Base-by-base conservation (phyloP, 2,797 vertebrate species). In the Anabas testudineus region DNA sequence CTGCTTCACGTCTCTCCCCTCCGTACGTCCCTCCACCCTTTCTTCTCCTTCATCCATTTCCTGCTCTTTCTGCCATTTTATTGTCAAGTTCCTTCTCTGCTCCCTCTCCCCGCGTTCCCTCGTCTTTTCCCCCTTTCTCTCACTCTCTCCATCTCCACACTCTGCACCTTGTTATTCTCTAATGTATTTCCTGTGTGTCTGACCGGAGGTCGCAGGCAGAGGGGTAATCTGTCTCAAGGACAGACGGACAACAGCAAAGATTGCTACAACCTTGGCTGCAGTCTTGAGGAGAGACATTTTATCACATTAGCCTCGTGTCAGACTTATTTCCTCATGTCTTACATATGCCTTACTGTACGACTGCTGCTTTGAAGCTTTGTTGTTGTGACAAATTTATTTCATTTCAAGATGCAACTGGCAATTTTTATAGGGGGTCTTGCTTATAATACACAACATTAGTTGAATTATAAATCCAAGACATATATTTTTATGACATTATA, bases 181-280 rank as follows among this genome's bases (percentile, higher is more conserved):
- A 72, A 84, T 87, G 82, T 82, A 78, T 88, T 82, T 89, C 53
- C 74, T 61, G 59, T 62, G 70, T 72, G 62, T 85, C 52, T 85
- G 82, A 72, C 78, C 48, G 14, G 53, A 51, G 74, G 80, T 14
- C 28, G 26, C 52, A 41, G 39, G 57, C 49, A 65, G 52, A 72
- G 64, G 58, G 67, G 69, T 86, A 70, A 84, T 83, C 78, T 67
- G 81, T 90, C 80, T 82, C 73, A 83, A 86, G 85, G 82, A 86
- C 81, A 61, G 61, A 83, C 56, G 13, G 82, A 74, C 80, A 68
- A 64, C 67, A 68, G 32, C 43, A 56, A 66, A 72, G 75, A 84
- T 78, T 75, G 70, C 68, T 64, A 37, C 67, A 58, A 67, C 71
- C 64, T 80, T 69, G 67, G 53, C 78, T 72, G 37, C 65, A 26